Evolutionary conservation across 2,888 invertebrate genomes (phyloP), one percentile per base, ranked within the genome.

Genomic region (Drosophila niveifrons): DNA sequence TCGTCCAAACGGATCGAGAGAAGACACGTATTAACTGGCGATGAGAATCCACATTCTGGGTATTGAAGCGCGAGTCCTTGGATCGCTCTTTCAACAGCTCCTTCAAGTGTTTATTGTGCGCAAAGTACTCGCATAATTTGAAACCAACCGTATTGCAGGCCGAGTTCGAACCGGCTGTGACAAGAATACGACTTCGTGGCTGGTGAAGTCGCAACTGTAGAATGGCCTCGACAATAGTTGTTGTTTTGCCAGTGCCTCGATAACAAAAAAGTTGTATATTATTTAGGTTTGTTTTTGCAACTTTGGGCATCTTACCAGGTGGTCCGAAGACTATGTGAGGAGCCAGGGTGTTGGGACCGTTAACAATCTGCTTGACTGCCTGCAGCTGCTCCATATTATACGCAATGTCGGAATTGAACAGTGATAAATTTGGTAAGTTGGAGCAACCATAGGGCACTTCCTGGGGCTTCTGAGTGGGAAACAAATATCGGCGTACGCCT

Each of bases 271-370:
- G 41, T 11, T 15, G 18, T 3, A 31, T 15, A 29, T 28, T 9
- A 10, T 13, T 48, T 13, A 8, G 50, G 9, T 8, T 15, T 9
- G 4, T 8, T 15, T 15, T n/a, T 6, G 11, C 10, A 10, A 9
- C 29, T 18, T 9, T 6, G 2, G 29, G n/a, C n/a, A 11, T n/a
- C 53, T 56, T 95, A 69, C 97, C 98, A 51, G 98, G 97, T 41
- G 98, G 98, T n/a, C 98, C 98, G 93, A 96, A 98, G 51, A 98
- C 94, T 29, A 97, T 94, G 87, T 97, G 98, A 0, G 98, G 98
- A 1, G 94, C 94, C 3, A 94, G 93, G n/a, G 93, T 93, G 0
- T 94, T 94, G 1, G 95, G 93, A 8, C 94, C 94, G 15, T 94
- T 93, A 6, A 96, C 85, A 58, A 96, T 96, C 80, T 95, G 94